Evolutionary conservation across 2,797 vertebrate species (phyloP), one percentile per base, ranked within the genome.

Genomic region (Enteromius trimaculatus): DNA sequence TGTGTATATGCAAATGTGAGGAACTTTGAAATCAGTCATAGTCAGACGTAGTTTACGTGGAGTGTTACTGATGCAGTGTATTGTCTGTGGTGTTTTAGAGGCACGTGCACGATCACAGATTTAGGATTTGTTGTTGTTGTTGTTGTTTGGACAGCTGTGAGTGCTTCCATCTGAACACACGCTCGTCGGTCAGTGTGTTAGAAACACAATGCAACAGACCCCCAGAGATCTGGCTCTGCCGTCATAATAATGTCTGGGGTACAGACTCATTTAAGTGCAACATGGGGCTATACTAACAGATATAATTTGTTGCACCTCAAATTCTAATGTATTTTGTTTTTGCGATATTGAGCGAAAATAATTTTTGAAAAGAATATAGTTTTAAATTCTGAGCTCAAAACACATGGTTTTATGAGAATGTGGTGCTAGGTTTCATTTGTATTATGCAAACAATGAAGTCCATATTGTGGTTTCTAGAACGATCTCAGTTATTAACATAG

Each of bases 121-220:
- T 37, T 37, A 37, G 6, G 37, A 37, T 37, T 37, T 7, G 1
- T 37, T 37, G 0, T 39, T 39, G 44, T 17, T 47, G n/a, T n/a
- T n/a, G 29, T 31, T 31, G 29, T 34, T 34, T n/a, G 71, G 47
- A 34, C 1, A 1, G 31, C 39, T 39, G 72, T 3, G 65, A n/a
- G 53, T 80, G 76, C 29, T 47, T 79, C 76, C 29, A 79, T 83
- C 80, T 47, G 79, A 70, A 47, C 78, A 47, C 34, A 4, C 17
- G 82, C 58, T 66, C 26, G 55, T 74, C 64, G 26, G 69, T 70
- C 77, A 84, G 81, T 39, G 53, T 72, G 78, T 77, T 49, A 66
- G 7, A 44, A 69, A 6, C 51, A 87, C 86, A 87, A 84, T 84
- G 58, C 83, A 58, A 70, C 34, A 79, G 79, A 74, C 75, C 82